Base-by-base conservation (phyloP, 2,113 vertebrate genomes). In the Xiphophorus hellerii region DNA sequence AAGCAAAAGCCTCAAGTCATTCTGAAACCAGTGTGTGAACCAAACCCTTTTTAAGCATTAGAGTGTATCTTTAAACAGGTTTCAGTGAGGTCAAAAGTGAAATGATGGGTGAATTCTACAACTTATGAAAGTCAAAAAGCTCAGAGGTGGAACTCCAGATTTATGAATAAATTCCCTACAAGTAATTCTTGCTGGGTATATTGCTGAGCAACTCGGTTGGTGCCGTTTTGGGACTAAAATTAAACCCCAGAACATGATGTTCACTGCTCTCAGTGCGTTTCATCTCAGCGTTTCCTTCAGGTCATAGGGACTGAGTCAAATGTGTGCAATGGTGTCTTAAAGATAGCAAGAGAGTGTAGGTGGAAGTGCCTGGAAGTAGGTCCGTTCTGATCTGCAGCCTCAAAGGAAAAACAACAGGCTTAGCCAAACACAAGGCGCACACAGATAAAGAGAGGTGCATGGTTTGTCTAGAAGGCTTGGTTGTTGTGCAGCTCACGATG, bases 401-500 rank as follows among this genome's bases (percentile, higher is more conserved):
- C 80, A 48, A 37, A 13, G 54, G 62, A 61, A 86, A 87, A 87
- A 82, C 71, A 77, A 76, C 0, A 48, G 0, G 44, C 15, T 48
- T 17, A 48, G 44, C 14, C 77, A 86, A 89, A 83, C 70, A 78
- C 85, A 82, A 79, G 76, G 79, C 62, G 14, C 76, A 58, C 35
- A 69, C 42, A 77, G 80, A 66, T 60, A 79, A 54, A 73, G 39
- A 66, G 69, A 33, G 48, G 79, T 48, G 44, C 17, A 48, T 85
- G 48, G 79, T 78, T 69, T 30, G 29, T 63, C 62, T 63, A 20
- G 2, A 17, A 17, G 27, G 14, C 13, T 15, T 63, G 9, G 9
- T 63, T 48, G 14, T 48, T 48, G 44, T 48, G 14, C 14, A 17
- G 5, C 14, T 48, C 44, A 17, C 6, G 44, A 6, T 30, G 28